phyloP scores from a whole-genome alignment of 2,113 vertebrate genomes.

The Marmota monax region DNA sequence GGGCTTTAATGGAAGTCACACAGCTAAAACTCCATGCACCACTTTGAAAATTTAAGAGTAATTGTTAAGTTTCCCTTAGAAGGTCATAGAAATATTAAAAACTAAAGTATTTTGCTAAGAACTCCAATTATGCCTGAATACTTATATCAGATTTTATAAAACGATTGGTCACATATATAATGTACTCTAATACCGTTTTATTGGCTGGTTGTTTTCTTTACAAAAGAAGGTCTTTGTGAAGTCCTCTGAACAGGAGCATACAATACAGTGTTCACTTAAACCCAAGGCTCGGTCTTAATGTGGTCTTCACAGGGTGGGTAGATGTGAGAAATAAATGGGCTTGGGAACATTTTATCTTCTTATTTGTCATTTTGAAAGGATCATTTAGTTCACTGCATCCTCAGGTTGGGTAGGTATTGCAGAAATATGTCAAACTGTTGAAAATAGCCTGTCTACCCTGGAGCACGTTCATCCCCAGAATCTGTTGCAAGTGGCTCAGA shows the following conservation, averaged over 20 bases:
- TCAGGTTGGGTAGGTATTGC: constrained; percentile 32
- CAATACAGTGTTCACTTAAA: constrained; percentile 63
- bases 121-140: constrained; percentile 87
- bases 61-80: constrained; percentile 89
- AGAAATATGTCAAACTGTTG: constrained; percentile 50
- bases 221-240: constrained; percentile 84
- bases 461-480: neutral
- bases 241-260: constrained; percentile 75
- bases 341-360: constrained; percentile 39
- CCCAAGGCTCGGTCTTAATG: neutral
- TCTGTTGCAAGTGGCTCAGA: neutral
- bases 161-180: constrained; percentile 89
- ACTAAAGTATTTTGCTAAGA: constrained; percentile 89
- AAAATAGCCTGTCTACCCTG: constrained; percentile 3
- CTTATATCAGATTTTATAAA: constrained; percentile 89
- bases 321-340: constrained; percentile 14
- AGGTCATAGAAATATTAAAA: constrained; percentile 91
- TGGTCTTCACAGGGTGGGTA: neutral
- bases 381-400: neutral
- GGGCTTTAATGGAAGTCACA: constrained; percentile 90
- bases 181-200: constrained; percentile 85
- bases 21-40: constrained; percentile 89
- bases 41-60: constrained; percentile 90
- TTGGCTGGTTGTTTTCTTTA: constrained; percentile 86
- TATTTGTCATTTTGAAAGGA: constrained; percentile 15